Conservation (phyloP, 2,113 vertebrate species). For the Siphamia tubifer region DNA sequence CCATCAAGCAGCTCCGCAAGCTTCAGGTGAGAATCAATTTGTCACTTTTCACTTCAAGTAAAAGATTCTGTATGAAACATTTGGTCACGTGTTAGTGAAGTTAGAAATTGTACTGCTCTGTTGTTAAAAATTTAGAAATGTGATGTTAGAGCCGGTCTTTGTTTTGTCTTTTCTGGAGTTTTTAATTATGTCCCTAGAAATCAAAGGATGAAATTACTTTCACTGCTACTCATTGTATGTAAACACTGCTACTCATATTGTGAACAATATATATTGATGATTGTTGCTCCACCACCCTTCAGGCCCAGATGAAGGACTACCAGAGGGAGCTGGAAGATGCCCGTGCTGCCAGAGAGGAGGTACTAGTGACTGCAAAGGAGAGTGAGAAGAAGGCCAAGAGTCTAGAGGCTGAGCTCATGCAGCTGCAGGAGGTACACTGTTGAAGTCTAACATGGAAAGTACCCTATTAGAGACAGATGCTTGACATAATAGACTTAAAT, state of each 20-base stretch:
- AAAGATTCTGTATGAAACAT: too few species aligned
- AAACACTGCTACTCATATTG: too few species aligned
- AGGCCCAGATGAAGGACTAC: slow-evolving; percentile 96
- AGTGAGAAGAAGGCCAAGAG: slow-evolving; percentile 94
- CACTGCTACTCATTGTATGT: too few species aligned
- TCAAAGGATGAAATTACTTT: too few species aligned
- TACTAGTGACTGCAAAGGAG: slow-evolving; percentile 89
- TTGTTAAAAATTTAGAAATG: too few species aligned
- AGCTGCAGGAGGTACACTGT: slow-evolving; percentile 89
- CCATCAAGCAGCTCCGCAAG: slow-evolving; percentile 94
- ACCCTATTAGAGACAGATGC: not conserved
- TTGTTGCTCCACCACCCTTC: slow-evolving; percentile 10
- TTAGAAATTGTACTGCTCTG: too few species aligned
- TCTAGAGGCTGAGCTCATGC: slow-evolving; percentile 92
- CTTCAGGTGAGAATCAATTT: slow-evolving; percentile 81
- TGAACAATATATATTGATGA: not conserved
- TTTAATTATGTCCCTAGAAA: too few species aligned
- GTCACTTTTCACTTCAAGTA: too few species aligned
- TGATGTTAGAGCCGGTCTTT: too few species aligned
- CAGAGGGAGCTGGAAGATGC: slow-evolving; percentile 94
- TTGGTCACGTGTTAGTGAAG: too few species aligned
- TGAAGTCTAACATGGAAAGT: not conserved
- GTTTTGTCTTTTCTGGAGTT: too few species aligned
- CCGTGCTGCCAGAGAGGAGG: slow-evolving; percentile 87
- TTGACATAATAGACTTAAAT: not conserved